Percentiles rank a stretch among this genome's conserved stretches.
Evolutionary conservation across 2,797 vertebrate genomes (phyloP).

Genomic region (Pseudocheirus occidentalis): DNA sequence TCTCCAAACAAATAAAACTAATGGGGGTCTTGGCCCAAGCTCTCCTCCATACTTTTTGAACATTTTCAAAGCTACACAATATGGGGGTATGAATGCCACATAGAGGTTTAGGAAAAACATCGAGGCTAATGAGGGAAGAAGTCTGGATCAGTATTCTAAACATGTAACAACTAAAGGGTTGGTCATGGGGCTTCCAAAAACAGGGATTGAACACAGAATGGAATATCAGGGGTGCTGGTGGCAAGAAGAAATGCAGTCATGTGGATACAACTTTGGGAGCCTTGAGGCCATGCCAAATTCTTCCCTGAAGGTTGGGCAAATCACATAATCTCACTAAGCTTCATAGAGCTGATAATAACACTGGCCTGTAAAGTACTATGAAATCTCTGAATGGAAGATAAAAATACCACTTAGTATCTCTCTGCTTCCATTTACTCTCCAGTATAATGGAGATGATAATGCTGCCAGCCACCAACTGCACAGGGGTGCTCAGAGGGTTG

Average conservation of each 20-base stretch:
- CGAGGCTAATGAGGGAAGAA: neutral
- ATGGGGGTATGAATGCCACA: slow-evolving; percentile 14
- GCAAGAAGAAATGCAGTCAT: slow-evolving; percentile 50
- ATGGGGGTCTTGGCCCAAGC: neutral
- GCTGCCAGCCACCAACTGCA: slow-evolving; percentile 46
- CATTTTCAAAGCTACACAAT: neutral
- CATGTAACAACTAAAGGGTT: neutral
- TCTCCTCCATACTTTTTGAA: neutral
- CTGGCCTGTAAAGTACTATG: slow-evolving; percentile 56
- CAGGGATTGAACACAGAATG: slow-evolving; percentile 47
- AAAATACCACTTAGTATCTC: slow-evolving; percentile 64
- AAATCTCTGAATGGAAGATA: slow-evolving; percentile 63
- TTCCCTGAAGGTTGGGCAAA: slow-evolving; percentile 58
- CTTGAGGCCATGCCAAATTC: slow-evolving; percentile 62
- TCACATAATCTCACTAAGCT: slow-evolving; percentile 63
- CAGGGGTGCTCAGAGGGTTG: slow-evolving; percentile 39
- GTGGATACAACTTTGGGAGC: slow-evolving; percentile 35
- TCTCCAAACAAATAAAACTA: slow-evolving; percentile 16
- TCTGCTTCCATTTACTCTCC: slow-evolving; percentile 56
- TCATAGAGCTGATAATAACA: slow-evolving; percentile 60
- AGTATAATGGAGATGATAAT: slow-evolving; percentile 45
- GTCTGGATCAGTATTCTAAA: neutral
- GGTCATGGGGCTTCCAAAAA: slow-evolving; percentile 52
- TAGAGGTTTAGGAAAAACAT: slow-evolving; percentile 33
- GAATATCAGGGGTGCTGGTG: slow-evolving; percentile 27